phyloP scores from a whole-genome alignment of 2,888 invertebrate species.

The Ennomos erosarius region DNA sequence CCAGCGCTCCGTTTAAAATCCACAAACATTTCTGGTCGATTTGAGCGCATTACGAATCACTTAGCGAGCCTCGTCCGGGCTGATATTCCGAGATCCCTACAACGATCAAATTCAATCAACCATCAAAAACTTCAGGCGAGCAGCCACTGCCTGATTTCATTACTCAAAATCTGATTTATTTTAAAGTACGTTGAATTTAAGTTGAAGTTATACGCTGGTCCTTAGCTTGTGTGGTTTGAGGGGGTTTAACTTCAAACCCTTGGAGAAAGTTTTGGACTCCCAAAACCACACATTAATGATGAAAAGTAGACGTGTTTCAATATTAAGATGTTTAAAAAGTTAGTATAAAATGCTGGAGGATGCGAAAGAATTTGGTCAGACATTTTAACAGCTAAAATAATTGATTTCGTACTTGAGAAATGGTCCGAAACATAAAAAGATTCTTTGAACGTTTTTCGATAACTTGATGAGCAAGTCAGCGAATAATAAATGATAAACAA shows the following conservation, averaged over 20 bases:
- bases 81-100: constrained; percentile 27
- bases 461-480: no score
- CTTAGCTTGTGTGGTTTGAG: constrained; percentile 11
- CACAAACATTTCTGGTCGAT: constrained; percentile 39
- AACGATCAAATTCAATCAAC: constrained; percentile 30
- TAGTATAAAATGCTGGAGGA: no score
- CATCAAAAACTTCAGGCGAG: constrained; percentile 23
- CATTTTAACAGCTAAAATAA: no score
- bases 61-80: constrained; percentile 35
- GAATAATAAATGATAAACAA: constrained; percentile 4
- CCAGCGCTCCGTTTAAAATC: constrained; percentile 35
- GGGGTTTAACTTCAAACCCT: constrained; percentile 1
- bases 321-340: no score
- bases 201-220: not conserved
- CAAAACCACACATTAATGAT: constrained; percentile 5
- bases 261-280: constrained; percentile 16
- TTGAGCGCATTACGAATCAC: constrained; percentile 44
- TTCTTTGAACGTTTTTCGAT: no score
- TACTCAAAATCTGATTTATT: constrained; percentile 21
- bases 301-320: not conserved
- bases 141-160: constrained; percentile 21
- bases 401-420: no score
- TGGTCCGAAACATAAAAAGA: no score
- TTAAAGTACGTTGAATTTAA: constrained; percentile 8
- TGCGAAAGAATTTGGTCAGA: no score